Evolutionary conservation across 2,113 vertebrate species (phyloP), one percentile per base, ranked within the genome.

Genomic region (Ginglymostoma cirratum): DNA sequence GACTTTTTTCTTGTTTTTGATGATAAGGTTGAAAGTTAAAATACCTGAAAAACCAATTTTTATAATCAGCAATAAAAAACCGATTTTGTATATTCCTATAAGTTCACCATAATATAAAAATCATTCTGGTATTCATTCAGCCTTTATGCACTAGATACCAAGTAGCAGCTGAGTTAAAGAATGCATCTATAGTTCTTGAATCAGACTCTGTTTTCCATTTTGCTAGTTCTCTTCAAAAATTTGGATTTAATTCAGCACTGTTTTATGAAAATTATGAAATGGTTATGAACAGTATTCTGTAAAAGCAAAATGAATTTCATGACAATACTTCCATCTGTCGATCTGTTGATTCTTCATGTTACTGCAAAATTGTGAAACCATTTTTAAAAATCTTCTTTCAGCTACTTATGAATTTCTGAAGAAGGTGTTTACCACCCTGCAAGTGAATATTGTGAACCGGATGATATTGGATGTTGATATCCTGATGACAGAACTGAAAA

Each of bases 401-500:
- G 96, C 76, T 94, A 24, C 19, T 85, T 4, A 52, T 34, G 34
- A 61, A 83, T 72, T 94, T 21, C 52, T 96, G 70, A 55, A 10
- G 92, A 96, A 78, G 67, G 55, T 95, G 27, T 55, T n/a, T 5
- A 30, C 92, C 7, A 78, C 5, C n/a, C 48, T 92, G 96, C 78
- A 55, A 5, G n/a, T 93, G 72, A 80, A 80, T 27, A 45, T 19
- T 61, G 78, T 96, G 55, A 76, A 85, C n/a, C 89, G 42, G 48
- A 94, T 95, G n/a, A 95, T 96, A 23, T 61, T 95, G n/a, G 78
- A 95, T 17, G 5, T 85, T 23, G 96, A 95, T 66, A 94, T 94
- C 24, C 42, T 96, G 76, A 83, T 94, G 65, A 94, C 76, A 69
- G 89, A 96, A 89, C 78, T 96, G 8, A 96, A 96, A 95, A 76